These are phyloP conservation scores for Malacoraja senta DNA, from an alignment of 2,797 vertebrate species.

Conservation along the genomic window DNA sequence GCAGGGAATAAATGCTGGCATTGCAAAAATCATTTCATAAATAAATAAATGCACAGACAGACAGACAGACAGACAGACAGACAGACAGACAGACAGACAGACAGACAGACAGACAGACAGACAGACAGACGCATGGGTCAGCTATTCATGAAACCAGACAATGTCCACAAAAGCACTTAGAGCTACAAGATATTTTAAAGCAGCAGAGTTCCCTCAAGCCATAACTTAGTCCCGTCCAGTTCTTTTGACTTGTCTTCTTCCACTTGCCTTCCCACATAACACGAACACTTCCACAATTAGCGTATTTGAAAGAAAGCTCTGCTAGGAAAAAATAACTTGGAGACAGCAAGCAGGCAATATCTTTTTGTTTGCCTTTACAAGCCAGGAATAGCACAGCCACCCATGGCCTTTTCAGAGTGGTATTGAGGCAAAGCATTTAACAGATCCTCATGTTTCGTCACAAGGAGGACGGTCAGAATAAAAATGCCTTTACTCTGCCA, in stretches of 20 bases:
- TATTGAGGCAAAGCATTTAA: background rate
- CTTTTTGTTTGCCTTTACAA: background rate
- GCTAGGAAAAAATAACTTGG: background rate
- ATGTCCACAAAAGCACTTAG: background rate
- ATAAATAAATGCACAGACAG: no score
- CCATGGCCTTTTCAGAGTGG: background rate
- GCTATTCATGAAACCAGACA: background rate
- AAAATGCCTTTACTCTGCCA: background rate
- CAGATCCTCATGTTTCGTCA: background rate
- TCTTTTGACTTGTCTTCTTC: background rate
- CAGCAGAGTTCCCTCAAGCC: background rate
- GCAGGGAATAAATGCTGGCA: no score
- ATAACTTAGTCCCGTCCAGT: background rate
- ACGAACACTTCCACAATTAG: background rate
- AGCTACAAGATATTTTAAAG: background rate
- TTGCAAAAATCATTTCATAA: no score
- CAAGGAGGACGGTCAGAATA: background rate
- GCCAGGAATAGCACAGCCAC: background rate
- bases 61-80: no score
- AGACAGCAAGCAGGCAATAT: background rate
- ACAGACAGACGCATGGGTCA: background rate
- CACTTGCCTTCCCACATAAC: background rate
- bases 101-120: no score
- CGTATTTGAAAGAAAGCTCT: background rate
- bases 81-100: no score